These are phyloP conservation scores for pig (Sus scrofa) DNA, from an alignment of 2,113 vertebrate species.

Conservation along the genomic window T2T-Sscrofa CM000824.6:84703001-84703500, in stretches of 20 bases:
- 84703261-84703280: neutral
- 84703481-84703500: neutral
- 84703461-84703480: neutral
- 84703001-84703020: neutral
- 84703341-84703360: neutral
- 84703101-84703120: neutral
- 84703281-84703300: neutral
- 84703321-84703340: neutral
- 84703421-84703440: neutral
- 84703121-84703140: neutral
- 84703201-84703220: neutral
- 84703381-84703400: neutral
- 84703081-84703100: neutral
- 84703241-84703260: neutral
- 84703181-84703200: neutral
- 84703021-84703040: conserved; percentile 69
- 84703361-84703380: neutral
- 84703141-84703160: neutral
- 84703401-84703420: neutral
- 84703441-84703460: neutral
- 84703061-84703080: neutral
- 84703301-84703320: neutral
- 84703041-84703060: conserved; percentile 41
- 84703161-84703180: neutral
- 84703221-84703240: neutral